These are phyloP conservation scores for Automeris io DNA, from an alignment of 2,888 invertebrate genomes.

Conservation along the genomic window DNA sequence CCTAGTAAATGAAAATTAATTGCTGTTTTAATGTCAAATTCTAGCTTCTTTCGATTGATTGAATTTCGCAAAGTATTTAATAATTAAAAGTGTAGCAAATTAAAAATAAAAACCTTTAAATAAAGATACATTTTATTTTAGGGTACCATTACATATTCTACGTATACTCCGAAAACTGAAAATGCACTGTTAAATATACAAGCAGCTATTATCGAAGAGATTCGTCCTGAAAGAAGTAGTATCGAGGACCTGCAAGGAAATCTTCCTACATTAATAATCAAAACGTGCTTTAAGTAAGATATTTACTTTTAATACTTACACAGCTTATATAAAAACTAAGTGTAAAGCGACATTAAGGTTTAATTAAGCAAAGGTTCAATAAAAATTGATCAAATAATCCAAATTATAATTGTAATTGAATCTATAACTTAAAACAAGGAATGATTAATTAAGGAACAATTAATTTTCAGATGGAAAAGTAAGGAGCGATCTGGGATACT, in stretches of 20 bases:
- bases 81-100: no score
- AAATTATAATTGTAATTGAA: no score
- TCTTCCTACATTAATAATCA: slow-evolving; percentile 78
- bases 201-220: slow-evolving; percentile 80
- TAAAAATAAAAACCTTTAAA: background rate
- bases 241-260: slow-evolving; percentile 81
- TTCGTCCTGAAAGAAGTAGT: slow-evolving; percentile 78
- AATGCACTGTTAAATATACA: slow-evolving; percentile 78
- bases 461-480: slow-evolving; percentile 76
- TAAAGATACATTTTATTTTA: slow-evolving; percentile 33
- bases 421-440: background rate
- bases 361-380: no score
- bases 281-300: slow-evolving; percentile 79
- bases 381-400: no score
- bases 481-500: slow-evolving; percentile 78
- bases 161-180: slow-evolving; percentile 76
- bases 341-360: no score
- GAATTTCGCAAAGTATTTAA: no score
- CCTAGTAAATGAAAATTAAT: no score
- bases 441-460: background rate
- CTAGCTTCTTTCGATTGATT: no score
- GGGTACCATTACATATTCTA: slow-evolving; percentile 80
- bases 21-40: no score
- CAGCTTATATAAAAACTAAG: no score
- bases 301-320: background rate